Conservation (phyloP, 2,113 vertebrate genomes). For the Dasyprocta punctata region DNA sequence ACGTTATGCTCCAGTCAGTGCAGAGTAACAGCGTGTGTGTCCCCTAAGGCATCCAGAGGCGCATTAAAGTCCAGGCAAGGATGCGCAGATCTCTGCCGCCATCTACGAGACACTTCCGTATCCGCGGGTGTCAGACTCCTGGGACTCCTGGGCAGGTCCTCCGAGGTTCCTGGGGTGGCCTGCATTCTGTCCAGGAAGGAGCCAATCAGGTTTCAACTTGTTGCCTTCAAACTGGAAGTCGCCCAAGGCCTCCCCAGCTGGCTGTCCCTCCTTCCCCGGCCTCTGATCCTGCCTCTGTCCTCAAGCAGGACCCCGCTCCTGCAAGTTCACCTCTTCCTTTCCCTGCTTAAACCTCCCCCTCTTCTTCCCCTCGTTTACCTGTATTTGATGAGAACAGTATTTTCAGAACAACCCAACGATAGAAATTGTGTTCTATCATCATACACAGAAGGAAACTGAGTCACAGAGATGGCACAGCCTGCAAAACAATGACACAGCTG, state of each 20-base stretch:
- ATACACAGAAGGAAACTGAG: not conserved
- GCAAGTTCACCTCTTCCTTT: not conserved
- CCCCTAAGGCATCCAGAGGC: not conserved
- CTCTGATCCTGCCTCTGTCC: not conserved
- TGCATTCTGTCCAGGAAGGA: not conserved
- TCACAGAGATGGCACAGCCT: not conserved
- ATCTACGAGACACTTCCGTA: not conserved
- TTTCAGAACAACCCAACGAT: not conserved
- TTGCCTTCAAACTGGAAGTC: not conserved
- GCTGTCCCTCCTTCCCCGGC: not conserved
- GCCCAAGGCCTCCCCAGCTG: not conserved
- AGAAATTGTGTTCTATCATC: not conserved
- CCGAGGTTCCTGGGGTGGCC: not conserved
- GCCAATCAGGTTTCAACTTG: not conserved
- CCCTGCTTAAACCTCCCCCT: not conserved
- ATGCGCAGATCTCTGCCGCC: not conserved
- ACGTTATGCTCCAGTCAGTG: too few relatives aligned
- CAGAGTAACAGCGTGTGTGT: not conserved
- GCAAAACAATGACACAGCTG: not conserved
- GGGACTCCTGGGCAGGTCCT: not conserved
- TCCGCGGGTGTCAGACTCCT: not conserved
- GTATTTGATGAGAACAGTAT: not conserved
- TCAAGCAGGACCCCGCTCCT: not conserved
- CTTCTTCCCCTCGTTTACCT: not conserved
- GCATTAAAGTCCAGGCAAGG: not conserved